Evolutionary conservation across 2,888 invertebrate species (phyloP), one percentile per base, ranked within the genome.

Genomic region (Patella caerulea): DNA sequence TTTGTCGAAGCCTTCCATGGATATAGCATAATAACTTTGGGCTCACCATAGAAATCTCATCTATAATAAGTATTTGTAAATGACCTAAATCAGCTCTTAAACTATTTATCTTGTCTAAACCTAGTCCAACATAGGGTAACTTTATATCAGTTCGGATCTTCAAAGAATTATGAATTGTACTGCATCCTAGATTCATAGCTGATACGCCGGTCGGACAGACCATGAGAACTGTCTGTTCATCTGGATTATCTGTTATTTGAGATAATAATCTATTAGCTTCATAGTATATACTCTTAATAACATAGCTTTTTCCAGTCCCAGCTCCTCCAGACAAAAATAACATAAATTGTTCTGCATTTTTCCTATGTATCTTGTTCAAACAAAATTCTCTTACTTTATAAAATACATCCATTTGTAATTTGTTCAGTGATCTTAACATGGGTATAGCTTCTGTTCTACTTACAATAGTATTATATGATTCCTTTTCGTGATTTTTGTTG

Each of bases 11-110:
- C 3, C 77, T 77, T 12, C 69, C 55, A 73, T 79, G 73, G 7
- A 79, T 55, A n/a, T 77, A 77, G 3, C 24, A 19, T 73, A 73
- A 55, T 1, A 78, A 12, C 53, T 70, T 29, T n/a, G n/a, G 29
- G 17, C 65, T 19, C 0, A 77, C 55, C 70, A 79, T 73, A 2
- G 73, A 77, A 24, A 79, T 55, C 65, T 79, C 77, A 55, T 77
- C 74, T 34, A 77, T 75, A 17, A 77, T 77, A 9, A 77, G 59
- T 19, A 77, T 24, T 75, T 53, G 15, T 55, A 77, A 17, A 74
- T 54, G 74, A 53, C 53, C 19, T 7, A 75, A 52, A 45, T 75
- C 69, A 52, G 29, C 34, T 74, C 77, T 56, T 7, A 77, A 24
- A 17, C 45, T 54, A 14, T 34, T 70, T 15, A 74, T 53, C 56